Conservation (phyloP, 2,888 invertebrate genomes). For the Eupithecia exiguata region DNA sequence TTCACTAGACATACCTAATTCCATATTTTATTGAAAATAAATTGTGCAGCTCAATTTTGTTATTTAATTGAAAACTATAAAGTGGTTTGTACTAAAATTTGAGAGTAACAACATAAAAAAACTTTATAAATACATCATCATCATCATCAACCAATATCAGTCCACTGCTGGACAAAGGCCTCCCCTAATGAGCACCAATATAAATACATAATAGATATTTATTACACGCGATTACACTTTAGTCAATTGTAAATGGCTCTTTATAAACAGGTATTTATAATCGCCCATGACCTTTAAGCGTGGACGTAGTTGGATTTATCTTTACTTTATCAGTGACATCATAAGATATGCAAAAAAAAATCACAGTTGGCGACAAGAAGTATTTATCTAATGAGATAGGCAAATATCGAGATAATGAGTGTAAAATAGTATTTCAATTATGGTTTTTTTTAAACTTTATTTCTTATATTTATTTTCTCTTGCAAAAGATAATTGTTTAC, state of each 20-base stretch:
- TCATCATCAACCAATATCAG: no score
- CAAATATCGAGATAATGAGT: not conserved
- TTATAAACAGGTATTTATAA: not conserved
- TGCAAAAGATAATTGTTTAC: no score
- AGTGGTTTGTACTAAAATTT: not conserved
- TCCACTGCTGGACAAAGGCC: no score
- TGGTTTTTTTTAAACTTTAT: no score
- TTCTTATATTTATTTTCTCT: no score
- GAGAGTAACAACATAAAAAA: not conserved
- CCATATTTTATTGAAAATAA: not conserved
- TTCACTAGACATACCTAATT: not conserved
- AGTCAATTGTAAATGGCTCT: not conserved
- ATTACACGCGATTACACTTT: not conserved
- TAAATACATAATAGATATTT: not conserved
- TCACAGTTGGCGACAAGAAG: conserved; percentile 16
- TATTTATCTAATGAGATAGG: conserved; percentile 3
- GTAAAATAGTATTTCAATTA: not conserved
- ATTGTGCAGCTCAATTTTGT: not conserved
- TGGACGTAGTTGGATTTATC: not conserved
- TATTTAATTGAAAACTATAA: not conserved
- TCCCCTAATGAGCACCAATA: no score
- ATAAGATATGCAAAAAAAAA: conserved; percentile 19
- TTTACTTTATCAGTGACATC: conserved; percentile 13
- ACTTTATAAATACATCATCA: not conserved
- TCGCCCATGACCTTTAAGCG: conserved; percentile 5